These are phyloP conservation scores for Stomorhina lunata DNA, from an alignment of 2,888 invertebrate genomes.

Conservation along the genomic window DNA sequence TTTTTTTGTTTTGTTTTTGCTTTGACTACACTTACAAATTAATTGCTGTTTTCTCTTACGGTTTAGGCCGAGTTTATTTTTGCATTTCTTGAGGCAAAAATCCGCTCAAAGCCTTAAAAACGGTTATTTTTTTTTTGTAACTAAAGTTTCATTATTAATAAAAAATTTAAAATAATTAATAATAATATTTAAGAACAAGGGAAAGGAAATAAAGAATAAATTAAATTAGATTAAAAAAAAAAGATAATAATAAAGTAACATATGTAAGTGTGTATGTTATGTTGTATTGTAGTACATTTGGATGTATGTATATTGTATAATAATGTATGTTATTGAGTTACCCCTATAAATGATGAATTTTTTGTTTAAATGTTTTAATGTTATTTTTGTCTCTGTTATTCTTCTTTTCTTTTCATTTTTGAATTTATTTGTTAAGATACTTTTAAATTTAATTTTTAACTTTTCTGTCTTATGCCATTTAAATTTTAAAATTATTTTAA, in stretches of 20 bases:
- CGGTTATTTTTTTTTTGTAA: slow-evolving; percentile 46
- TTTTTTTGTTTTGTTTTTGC: slow-evolving; percentile 41
- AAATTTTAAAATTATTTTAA: slow-evolving; percentile 57
- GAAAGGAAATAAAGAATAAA: slow-evolving; percentile 21
- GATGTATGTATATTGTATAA: slow-evolving; percentile 9
- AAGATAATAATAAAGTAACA: slow-evolving; percentile 11
- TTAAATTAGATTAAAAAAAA: slow-evolving; percentile 49
- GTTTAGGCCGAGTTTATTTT: slow-evolving; percentile 62
- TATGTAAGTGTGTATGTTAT: slow-evolving; percentile 18
- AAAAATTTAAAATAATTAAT: slow-evolving; percentile 38
- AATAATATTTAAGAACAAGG: slow-evolving; percentile 15
- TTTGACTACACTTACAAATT: slow-evolving; percentile 69
- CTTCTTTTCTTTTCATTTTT: slow-evolving; percentile 46
- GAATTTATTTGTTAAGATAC: slow-evolving; percentile 12
- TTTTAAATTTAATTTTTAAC: slow-evolving; percentile 45
- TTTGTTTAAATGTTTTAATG: slow-evolving; percentile 59
- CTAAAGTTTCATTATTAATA: slow-evolving; percentile 36
- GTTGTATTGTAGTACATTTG: neutral
- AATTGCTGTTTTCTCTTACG: slow-evolving; percentile 78
- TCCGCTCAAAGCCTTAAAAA: slow-evolving; percentile 57
- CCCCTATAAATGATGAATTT: slow-evolving; percentile 54
- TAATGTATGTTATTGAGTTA: no score
- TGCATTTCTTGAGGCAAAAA: slow-evolving; percentile 53
- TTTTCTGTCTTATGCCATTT: slow-evolving; percentile 50
- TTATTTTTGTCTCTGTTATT: slow-evolving; percentile 61